Evolutionary conservation across 1,140 invertebrate genomes (phyloP).

Genomic region (Brachionus koreanus): DNA sequence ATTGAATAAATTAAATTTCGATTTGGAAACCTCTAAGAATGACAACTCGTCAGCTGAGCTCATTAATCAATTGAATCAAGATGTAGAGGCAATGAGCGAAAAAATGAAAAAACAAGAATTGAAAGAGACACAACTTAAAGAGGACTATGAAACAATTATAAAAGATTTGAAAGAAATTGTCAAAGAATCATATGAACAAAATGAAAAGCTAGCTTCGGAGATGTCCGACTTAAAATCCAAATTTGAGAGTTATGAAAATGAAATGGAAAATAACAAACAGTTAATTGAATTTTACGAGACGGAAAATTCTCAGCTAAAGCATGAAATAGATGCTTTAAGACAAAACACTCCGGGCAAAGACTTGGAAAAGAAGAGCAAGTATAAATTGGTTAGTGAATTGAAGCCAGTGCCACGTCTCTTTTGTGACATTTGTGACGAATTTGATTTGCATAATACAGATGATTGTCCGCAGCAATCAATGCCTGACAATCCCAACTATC

Average conservation of each 20-base stretch:
- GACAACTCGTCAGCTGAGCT: not conserved
- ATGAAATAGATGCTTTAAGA: conserved; percentile 50
- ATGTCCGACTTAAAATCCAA: conserved; percentile 51
- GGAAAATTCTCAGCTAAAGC: conserved; percentile 54
- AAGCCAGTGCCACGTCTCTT: conserved; percentile 68
- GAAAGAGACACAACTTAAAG: conserved; percentile 50
- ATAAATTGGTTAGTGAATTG: conserved; percentile 3
- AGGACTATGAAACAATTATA: conserved; percentile 47
- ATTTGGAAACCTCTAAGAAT: not conserved
- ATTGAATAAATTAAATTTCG: not conserved
- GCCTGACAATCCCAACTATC: conserved; percentile 48
- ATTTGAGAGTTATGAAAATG: conserved; percentile 47
- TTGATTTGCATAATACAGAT: conserved; percentile 92
- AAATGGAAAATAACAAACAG: conserved; percentile 50
- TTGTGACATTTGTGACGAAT: conserved; percentile 94
- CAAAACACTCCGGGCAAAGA: not conserved
- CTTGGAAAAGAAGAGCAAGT: not conserved
- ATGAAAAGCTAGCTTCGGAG: conserved; percentile 53
- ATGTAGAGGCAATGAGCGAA: conserved; percentile 46
- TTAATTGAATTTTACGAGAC: conserved; percentile 47
- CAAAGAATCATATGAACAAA: conserved; percentile 51
- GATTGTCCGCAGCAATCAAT: conserved; percentile 82
- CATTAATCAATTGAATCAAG: conserved; percentile 5
- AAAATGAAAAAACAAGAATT: conserved; percentile 50
- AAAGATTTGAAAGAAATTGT: conserved; percentile 45